Percentiles rank a stretch among this genome's conserved stretches.
Evolutionary conservation across 1,140 invertebrate genomes (phyloP).

Genomic region (Micrasema minimum): DNA sequence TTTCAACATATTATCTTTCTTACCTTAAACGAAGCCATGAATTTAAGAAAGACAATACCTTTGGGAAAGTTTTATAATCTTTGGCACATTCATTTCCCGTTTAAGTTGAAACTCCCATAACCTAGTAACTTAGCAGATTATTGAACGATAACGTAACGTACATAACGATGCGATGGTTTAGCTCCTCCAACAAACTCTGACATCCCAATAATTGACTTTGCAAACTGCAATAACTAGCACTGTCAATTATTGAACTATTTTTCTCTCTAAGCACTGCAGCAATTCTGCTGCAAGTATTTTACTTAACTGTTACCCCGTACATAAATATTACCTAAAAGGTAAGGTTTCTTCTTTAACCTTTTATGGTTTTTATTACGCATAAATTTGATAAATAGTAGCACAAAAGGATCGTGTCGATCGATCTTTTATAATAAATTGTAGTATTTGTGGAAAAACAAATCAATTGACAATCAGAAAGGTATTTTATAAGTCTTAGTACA

Average conservation of each 20-base stretch:
- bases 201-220: slow-evolving; percentile 46
- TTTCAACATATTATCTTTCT: no score
- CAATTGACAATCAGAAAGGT: no score
- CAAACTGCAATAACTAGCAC: slow-evolving; percentile 24
- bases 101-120: slow-evolving; percentile 42
- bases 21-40: no score
- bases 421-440: no score
- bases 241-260: neutral
- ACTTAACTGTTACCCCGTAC: neutral
- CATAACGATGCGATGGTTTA: slow-evolving; percentile 32
- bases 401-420: no score
- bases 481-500: no score
- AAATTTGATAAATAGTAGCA: no score
- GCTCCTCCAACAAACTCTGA: slow-evolving; percentile 34
- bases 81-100: slow-evolving; percentile 36
- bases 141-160: slow-evolving; percentile 38
- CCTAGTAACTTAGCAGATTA: slow-evolving; percentile 40
- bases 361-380: no score
- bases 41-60: neutral
- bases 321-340: no score
- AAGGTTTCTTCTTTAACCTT: no score
- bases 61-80: slow-evolving; percentile 39
- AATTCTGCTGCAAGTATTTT: neutral
- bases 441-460: no score
- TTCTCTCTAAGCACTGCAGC: neutral